Evolutionary conservation across 2,113 vertebrate species (phyloP), one percentile per base, ranked within the genome.

Genomic region (Butorides virescens): DNA sequence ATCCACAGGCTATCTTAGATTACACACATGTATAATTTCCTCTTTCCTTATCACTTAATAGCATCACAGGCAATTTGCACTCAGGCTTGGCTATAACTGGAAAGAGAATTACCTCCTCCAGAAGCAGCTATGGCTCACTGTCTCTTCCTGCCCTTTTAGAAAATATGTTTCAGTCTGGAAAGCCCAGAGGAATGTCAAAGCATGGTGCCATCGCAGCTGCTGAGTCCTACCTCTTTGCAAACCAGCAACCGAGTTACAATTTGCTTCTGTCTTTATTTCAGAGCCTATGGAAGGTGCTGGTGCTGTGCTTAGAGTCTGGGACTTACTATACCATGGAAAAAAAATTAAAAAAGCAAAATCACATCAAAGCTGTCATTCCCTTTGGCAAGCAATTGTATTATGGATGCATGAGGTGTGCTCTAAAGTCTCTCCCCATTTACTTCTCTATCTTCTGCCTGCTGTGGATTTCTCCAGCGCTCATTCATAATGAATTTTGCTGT

Each of bases 351-450:
- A 52, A 46, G 32, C 27, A 68, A 47, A 67, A 37, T 18, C 20
- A 67, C 52, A 74, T 91, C 84, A 85, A 92, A 92, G 39, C 70
- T 75, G 44, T 82, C 87, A 75, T 93, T 82, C 55, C 44, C 76
- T 91, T 87, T 90, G 84, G 80, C 87, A 84, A 67, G 65, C 26
- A 56, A 39, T 72, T 9, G 47, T 68, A 89, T 94, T 92, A 82
- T 2, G 36, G 76, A 91, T 93, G 52, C 84, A 72, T 22, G 70
- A 88, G 52, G 53, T 81, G 73, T n/a, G 18, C 73, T 89, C 58
- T 82, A 8, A 78, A 90, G 87, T 92, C 91, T 95, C 74, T 95
- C 62, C 16, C 56, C 70, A 87, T 95, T 94, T 96, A 37, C 15
- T 89, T 65, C 72, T 86, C 55, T 8, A 20, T 32, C 42, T 11